Percentiles rank a stretch among this genome's conserved stretches.
phyloP scores from a whole-genome alignment of 1,140 invertebrate genomes.

The Drosophila kanapiae region DNA sequence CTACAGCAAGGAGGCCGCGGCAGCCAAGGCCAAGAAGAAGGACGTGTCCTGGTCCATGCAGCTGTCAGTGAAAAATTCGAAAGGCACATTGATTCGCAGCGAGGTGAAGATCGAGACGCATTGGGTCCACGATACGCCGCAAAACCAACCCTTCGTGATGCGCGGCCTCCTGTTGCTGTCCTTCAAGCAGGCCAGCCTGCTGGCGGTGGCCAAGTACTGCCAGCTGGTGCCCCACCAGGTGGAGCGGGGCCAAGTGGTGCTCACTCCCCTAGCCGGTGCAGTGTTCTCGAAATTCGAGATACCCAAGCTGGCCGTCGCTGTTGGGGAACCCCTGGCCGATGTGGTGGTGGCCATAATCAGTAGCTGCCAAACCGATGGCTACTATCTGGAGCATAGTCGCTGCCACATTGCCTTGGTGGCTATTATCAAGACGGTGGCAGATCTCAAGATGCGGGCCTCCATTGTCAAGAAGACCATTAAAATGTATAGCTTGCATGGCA shows the following conservation, averaged over 20 bases:
- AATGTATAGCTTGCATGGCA: slow-evolving; percentile 63
- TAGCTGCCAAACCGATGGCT: slow-evolving; percentile 68
- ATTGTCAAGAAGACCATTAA: slow-evolving; percentile 57
- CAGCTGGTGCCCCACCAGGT: slow-evolving; percentile 58
- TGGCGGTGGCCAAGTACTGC: slow-evolving; percentile 65
- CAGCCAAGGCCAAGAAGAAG: slow-evolving; percentile 38
- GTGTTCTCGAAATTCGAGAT: slow-evolving; percentile 50
- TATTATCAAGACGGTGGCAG: slow-evolving; percentile 36
- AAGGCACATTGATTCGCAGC: background rate
- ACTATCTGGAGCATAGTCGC: slow-evolving; percentile 54
- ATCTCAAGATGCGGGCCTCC: slow-evolving; percentile 43
- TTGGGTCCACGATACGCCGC: slow-evolving; percentile 17
- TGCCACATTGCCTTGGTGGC: slow-evolving; percentile 61
- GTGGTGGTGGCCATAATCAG: slow-evolving; percentile 59
- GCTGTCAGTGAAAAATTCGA: slow-evolving; percentile 10
- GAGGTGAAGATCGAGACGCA: slow-evolving; percentile 41
- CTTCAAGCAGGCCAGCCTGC: slow-evolving; percentile 68
- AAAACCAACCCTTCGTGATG: slow-evolving; percentile 40
- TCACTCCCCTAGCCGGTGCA: slow-evolving; percentile 62
- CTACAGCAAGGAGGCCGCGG: slow-evolving; percentile 53
- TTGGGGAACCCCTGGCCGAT: slow-evolving; percentile 41
- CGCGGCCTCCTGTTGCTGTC: slow-evolving; percentile 43
- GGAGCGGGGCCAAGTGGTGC: slow-evolving; percentile 45
- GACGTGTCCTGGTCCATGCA: slow-evolving; percentile 41
- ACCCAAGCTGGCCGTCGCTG: slow-evolving; percentile 36